Percentiles rank a stretch among this genome's conserved stretches.
Conservation (phyloP, 2,888 invertebrate genomes). For the Oxystoma pomonae region DNA sequence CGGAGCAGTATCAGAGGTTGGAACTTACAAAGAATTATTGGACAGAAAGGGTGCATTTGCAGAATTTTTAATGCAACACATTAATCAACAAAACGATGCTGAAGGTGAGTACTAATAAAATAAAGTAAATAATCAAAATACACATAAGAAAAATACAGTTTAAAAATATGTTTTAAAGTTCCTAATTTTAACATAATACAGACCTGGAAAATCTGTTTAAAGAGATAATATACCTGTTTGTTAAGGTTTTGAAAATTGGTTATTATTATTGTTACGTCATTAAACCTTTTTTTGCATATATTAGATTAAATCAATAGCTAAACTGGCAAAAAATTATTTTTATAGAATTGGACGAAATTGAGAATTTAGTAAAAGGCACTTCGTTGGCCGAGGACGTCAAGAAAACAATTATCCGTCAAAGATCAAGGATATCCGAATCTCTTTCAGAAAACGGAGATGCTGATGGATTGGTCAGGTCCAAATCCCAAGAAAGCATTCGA, state of each 20-base stretch:
- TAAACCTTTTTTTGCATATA: too few species aligned
- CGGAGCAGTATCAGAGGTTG: constrained; percentile 50
- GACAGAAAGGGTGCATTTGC: constrained; percentile 41
- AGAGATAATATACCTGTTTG: too few species aligned
- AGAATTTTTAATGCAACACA: constrained; percentile 38
- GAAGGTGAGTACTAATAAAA: constrained; percentile 32
- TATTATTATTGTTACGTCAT: too few species aligned
- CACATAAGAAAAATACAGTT: too few species aligned
- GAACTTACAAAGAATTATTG: constrained; percentile 49
- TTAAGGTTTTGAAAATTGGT: too few species aligned
- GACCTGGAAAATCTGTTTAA: too few species aligned
- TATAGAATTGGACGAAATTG: constrained; percentile 59
- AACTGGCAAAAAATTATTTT: too few species aligned
- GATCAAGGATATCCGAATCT: constrained; percentile 33
- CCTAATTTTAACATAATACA: too few species aligned
- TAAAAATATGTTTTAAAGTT: too few species aligned
- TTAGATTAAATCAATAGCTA: too few species aligned
- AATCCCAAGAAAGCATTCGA: constrained; percentile 54
- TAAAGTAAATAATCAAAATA: too few species aligned
- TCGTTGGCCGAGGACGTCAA: constrained; percentile 58
- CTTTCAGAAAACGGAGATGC: constrained; percentile 7
- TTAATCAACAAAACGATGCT: constrained; percentile 39
- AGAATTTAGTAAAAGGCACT: constrained; percentile 65
- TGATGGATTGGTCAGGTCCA: constrained; percentile 8
- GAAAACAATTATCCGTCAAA: constrained; percentile 58